Evolutionary conservation across 1,140 invertebrate species (phyloP).

Genomic region (Drosophila setifemur): DNA sequence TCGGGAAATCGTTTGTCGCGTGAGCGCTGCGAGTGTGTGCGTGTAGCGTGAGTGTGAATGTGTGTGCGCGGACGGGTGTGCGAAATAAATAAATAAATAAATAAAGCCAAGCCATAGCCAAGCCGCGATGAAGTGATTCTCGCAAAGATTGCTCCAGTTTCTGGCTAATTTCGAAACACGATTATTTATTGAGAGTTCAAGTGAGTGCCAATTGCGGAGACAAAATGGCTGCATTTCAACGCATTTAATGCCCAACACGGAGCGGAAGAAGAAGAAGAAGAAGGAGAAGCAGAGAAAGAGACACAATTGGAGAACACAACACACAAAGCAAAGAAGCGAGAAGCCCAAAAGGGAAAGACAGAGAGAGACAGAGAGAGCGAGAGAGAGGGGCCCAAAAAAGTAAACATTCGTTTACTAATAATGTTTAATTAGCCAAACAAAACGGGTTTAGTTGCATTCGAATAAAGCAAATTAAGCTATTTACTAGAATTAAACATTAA

Average conservation of each 20-base stretch:
- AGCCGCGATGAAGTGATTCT: slow-evolving; percentile 9
- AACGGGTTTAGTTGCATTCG: neutral
- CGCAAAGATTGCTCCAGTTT: slow-evolving; percentile 3
- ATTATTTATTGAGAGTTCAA: slow-evolving; percentile 40
- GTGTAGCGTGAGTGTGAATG: slow-evolving; percentile 8
- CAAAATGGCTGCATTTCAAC: slow-evolving; percentile 77
- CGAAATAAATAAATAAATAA: slow-evolving; percentile 22
- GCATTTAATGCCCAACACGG: slow-evolving; percentile 65
- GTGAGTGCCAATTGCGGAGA: slow-evolving; percentile 71
- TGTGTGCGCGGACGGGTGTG: slow-evolving; percentile 11
- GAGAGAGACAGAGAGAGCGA: neutral
- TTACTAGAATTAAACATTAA: too few species aligned
- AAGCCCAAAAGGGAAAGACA: slow-evolving; percentile 4
- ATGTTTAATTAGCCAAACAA: slow-evolving; percentile 38
- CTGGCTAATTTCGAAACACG: neutral
- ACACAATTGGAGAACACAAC: slow-evolving; percentile 47
- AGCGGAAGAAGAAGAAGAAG: slow-evolving; percentile 20
- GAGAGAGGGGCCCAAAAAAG: slow-evolving; percentile 9
- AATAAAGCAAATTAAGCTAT: too few species aligned
- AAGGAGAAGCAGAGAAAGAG: neutral
- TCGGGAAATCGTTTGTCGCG: slow-evolving; percentile 23
- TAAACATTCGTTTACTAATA: slow-evolving; percentile 37
- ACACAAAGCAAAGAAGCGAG: slow-evolving; percentile 51
- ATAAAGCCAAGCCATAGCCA: neutral
- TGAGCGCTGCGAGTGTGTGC: slow-evolving; percentile 12